Evolutionary conservation across 2,113 vertebrate genomes (phyloP).

Genomic region (Macquaria ambigua): DNA sequence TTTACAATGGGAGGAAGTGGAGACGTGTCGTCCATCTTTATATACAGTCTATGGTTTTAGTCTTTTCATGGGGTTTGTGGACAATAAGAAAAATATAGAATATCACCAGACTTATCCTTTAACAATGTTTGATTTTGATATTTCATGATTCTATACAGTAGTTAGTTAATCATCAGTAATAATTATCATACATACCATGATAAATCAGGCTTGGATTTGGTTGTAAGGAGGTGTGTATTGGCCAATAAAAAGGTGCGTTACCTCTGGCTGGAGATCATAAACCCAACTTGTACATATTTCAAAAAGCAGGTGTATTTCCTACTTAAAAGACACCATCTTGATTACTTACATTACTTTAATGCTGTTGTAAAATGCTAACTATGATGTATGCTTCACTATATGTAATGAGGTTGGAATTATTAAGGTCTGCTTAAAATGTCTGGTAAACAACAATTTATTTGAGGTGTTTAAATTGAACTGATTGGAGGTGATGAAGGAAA

Average conservation of each 20-base stretch:
- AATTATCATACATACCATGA: too few relatives aligned
- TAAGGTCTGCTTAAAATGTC: background rate
- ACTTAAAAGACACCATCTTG: background rate
- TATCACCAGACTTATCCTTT: background rate
- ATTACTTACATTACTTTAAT: background rate
- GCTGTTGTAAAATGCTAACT: background rate
- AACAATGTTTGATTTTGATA: background rate
- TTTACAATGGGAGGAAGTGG: too few relatives aligned
- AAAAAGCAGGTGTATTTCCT: too few relatives aligned
- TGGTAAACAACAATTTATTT: background rate
- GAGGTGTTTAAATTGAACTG: background rate
- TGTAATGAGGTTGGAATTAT: background rate
- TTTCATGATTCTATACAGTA: background rate
- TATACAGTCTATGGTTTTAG: too few relatives aligned
- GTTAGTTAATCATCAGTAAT: too few relatives aligned
- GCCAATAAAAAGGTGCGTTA: too few relatives aligned
- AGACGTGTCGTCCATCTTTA: too few relatives aligned
- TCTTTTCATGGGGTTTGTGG: background rate
- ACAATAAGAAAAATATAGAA: too few relatives aligned
- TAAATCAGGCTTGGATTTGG: too few relatives aligned
- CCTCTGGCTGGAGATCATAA: background rate
- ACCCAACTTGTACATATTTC: background rate
- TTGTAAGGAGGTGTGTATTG: too few relatives aligned
- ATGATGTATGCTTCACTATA: background rate
- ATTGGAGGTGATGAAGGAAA: conserved; percentile 2